Conservation (phyloP, 92 coral and sea anemone genomes). For the Phenganax marumi region DNA sequence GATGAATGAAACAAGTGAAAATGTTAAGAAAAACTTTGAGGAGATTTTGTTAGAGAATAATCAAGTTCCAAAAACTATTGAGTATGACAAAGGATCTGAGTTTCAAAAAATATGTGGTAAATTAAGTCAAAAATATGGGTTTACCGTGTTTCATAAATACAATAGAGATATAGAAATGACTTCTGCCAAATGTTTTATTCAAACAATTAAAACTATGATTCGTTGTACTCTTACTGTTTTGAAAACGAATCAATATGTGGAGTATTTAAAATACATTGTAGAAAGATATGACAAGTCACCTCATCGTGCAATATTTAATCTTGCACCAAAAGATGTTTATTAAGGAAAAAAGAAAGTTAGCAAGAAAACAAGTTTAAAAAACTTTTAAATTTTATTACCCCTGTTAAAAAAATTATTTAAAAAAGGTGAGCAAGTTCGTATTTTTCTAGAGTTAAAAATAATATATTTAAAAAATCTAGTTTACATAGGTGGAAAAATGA, state of each 20-base stretch:
- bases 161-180: neutral
- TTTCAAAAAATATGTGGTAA: neutral
- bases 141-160: neutral
- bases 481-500: neutral
- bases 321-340: neutral
- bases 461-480: neutral
- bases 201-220: neutral
- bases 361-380: too few species aligned
- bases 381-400: neutral
- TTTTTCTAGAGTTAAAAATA: neutral
- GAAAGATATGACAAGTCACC: neutral
- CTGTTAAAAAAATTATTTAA: too few species aligned
- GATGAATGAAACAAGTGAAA: neutral
- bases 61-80: neutral
- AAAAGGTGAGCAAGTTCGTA: neutral
- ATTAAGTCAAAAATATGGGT: neutral
- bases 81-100: neutral
- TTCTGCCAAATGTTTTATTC: neutral
- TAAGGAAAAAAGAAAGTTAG: too few species aligned
- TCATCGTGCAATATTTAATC: neutral
- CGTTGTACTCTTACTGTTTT: neutral
- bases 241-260: too few species aligned
- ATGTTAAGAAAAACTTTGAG: neutral
- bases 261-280: neutral
- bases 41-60: neutral